Base-by-base conservation (phyloP, 2,113 vertebrate genomes). In the Mesocricetus auratus region DNA sequence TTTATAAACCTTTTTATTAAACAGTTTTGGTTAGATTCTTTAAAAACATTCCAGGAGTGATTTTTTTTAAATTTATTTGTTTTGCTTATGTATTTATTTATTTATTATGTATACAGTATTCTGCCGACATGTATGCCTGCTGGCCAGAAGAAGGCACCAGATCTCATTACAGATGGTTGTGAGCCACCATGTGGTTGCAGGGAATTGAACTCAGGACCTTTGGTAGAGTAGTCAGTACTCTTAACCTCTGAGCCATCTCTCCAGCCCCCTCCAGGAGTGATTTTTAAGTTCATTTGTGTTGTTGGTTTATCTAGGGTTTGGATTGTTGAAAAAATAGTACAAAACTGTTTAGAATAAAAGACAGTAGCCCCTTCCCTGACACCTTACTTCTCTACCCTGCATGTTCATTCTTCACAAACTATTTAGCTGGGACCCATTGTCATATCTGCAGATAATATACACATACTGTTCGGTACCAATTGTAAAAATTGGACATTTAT, bases 11-110 rank as follows among this genome's bases (percentile, higher is more conserved):
- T 71, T 96, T 89, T 79, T 68, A 85, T 94, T 90, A 93, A 93
- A 91, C 75, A 7, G 22, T 96, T 93, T 94, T 89, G 75, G 79
- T 91, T 97, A 77, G 62, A 79, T 81, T 86, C 82, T 90, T 95
- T 39, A 58, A 62, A 88, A 93, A 56, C 17, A 58, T 86, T 69
- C 74, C 39, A 6, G 66, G 88, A 90, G 53, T 82, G 12, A 58
- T 90, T 92, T 92, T 64, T 47, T n/a, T n/a, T n/a, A n/a, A n/a
- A n/a, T n/a, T n/a, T n/a, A n/a, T n/a, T n/a, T n/a, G n/a, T n/a
- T n/a, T n/a, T n/a, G n/a, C n/a, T n/a, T n/a, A n/a, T n/a, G n/a
- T n/a, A n/a, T n/a, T n/a, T n/a, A n/a, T n/a, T n/a, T n/a, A n/a
- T n/a, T n/a, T n/a, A n/a, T n/a, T n/a, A n/a, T n/a, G n/a, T n/a